Percentiles rank a stretch among this genome's conserved stretches.
These are phyloP conservation scores for Eulithis prunata DNA, from an alignment of 2,888 invertebrate genomes.

Conservation along the genomic window DNA sequence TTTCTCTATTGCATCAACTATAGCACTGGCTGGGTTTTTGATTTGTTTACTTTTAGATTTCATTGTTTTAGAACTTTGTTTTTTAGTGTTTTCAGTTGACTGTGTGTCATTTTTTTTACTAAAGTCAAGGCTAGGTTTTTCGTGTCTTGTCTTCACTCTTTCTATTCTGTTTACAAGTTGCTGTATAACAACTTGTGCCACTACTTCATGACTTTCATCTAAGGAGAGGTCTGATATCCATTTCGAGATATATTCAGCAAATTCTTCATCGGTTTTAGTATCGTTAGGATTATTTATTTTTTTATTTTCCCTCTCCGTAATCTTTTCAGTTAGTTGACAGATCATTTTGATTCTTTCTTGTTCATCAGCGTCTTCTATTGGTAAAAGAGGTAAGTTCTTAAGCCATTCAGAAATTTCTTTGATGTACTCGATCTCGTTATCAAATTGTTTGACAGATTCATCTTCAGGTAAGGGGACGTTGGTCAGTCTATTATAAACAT, in stretches of 20 bases:
- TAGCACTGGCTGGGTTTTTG: constrained; percentile 44
- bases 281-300: constrained; percentile 41
- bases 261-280: constrained; percentile 41
- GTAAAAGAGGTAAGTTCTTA: constrained; percentile 59
- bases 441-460: constrained; percentile 51
- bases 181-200: constrained; percentile 48
- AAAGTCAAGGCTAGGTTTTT: constrained; percentile 10
- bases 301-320: constrained; percentile 46
- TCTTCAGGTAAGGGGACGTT: constrained; percentile 47
- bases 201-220: constrained; percentile 48
- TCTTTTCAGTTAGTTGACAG: constrained; percentile 57
- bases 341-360: constrained; percentile 51
- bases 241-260: constrained; percentile 50
- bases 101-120: constrained; percentile 9
- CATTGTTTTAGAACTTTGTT: constrained; percentile 18
- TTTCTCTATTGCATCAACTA: constrained; percentile 60
- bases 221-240: constrained; percentile 62
- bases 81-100: constrained; percentile 9
- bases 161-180: constrained; percentile 61
- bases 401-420: constrained; percentile 67
- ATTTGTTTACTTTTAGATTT: constrained; percentile 22
- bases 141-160: constrained; percentile 39
- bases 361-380: constrained; percentile 43
- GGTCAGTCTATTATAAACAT: constrained; percentile 51
- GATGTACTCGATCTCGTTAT: constrained; percentile 54